Evolutionary conservation across 1,140 invertebrate genomes (phyloP).

Genomic region (Heliconius melpomene): DNA sequence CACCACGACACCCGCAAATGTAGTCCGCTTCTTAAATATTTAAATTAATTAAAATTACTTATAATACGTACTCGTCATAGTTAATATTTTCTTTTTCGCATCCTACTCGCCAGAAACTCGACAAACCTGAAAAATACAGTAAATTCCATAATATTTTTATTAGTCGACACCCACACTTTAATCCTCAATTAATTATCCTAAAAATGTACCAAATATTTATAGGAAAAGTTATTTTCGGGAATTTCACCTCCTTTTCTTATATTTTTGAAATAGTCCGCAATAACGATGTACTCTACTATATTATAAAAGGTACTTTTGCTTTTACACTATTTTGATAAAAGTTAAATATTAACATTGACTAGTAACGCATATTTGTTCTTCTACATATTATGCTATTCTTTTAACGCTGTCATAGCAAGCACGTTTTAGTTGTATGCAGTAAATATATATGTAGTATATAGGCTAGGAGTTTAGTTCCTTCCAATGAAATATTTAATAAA

Average conservation of each 20-base stretch:
- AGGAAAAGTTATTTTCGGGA: background rate
- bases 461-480: too few relatives aligned
- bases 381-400: too few relatives aligned
- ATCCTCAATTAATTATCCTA: background rate
- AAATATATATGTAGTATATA: too few relatives aligned
- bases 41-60: too few relatives aligned
- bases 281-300: background rate
- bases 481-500: too few relatives aligned
- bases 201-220: background rate
- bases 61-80: constrained; percentile 52
- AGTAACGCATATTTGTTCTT: too few relatives aligned
- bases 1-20: too few relatives aligned
- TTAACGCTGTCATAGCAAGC: too few relatives aligned
- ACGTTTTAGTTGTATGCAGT: too few relatives aligned
- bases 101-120: constrained; percentile 41
- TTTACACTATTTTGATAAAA: too few relatives aligned
- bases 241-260: background rate
- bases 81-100: constrained; percentile 43
- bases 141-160: background rate
- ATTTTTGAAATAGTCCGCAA: background rate
- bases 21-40: too few relatives aligned
- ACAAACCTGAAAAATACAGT: constrained; percentile 25
- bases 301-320: too few relatives aligned
- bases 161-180: background rate
- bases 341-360: background rate